Base-by-base conservation (phyloP, 2,113 vertebrate genomes). In the Lipophrys pholis region DNA sequence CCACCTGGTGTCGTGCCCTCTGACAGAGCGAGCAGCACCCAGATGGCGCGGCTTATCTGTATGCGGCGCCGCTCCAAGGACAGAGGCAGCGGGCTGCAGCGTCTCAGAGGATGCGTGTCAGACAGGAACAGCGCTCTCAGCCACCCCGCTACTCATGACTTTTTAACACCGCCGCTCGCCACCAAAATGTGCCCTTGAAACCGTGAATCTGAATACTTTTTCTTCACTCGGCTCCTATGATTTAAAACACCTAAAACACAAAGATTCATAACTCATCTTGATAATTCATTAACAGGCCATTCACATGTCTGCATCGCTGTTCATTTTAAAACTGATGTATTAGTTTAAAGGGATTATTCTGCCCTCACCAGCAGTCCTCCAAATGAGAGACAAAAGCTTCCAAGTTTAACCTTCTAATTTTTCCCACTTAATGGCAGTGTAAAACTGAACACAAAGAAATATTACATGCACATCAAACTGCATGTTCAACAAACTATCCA, bases 41-140 rank as follows among this genome's bases (percentile, higher is more conserved):
- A 86, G 85, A 86, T 86, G 87, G 85, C 62, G 2, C 7, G 1
- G 72, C 82, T 87, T 1, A 87, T 89, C 80, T 72, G 80, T 82
- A 89, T 80, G 69, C 87, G 6, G 41, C 3, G 6, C 54, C 0
- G 67, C 60, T 81, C 64, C 80, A 36, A 85, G 77, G 80, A 81
- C 76, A 30, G 21, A 30, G 43, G 70, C 4, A 11, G 65, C 72
- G 3, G 52, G 63, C 54, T 17, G 8, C 35, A 65, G 62, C 43
- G 0, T 54, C 63, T 76, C 80, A 12, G 69, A 77, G 56, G 71
- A 30, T 41, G 49, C 7, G 49, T 53, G 76, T 72, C 69, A 48
- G 55, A 64, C 79, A 57, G 69, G 53, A 82, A 53, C 53, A 3
- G 8, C 3, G 51, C 35, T 60, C 75, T 58, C 65, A 16, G 41